Evolutionary conservation across 35 echinoderm and acorn worm species (phyloP).

Genomic region (Strongylocentrotus purpuratus): DNA sequence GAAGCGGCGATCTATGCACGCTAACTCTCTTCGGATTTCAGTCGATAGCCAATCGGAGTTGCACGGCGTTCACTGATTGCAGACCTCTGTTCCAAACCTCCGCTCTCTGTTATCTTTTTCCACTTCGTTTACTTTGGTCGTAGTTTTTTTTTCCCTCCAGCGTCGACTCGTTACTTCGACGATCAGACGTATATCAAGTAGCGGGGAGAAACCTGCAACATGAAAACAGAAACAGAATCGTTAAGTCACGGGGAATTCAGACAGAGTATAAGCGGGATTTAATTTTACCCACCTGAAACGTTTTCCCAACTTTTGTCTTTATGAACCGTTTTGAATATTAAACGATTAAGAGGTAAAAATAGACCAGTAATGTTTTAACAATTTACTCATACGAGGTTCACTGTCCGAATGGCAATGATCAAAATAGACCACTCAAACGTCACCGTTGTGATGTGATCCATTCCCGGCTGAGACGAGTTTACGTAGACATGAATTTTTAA

Average conservation of each 20-base stretch:
- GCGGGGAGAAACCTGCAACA: slow-evolving; percentile 11
- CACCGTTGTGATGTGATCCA: too few species aligned
- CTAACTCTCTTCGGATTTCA: slow-evolving; percentile 39
- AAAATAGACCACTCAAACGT: too few species aligned
- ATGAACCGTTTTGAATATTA: background rate
- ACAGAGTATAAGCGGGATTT: background rate
- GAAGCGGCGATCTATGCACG: slow-evolving; percentile 6
- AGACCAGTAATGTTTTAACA: background rate
- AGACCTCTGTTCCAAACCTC: background rate
- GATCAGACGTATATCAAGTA: background rate
- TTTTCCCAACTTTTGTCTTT: background rate
- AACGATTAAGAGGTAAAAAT: background rate
- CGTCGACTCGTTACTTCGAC: background rate
- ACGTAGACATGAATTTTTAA: too few species aligned
- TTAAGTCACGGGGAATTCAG: background rate
- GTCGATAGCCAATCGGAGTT: slow-evolving; percentile 40
- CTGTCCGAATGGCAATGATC: too few species aligned
- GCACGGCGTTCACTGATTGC: background rate
- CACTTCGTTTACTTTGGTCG: background rate
- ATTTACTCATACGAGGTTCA: background rate
- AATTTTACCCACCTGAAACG: background rate
- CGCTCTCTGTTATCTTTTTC: background rate
- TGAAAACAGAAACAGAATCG: slow-evolving; percentile 45
- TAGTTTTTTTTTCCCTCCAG: background rate
- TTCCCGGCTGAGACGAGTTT: too few species aligned